Percentiles rank a stretch among this genome's conserved stretches.
Evolutionary conservation across 1,140 invertebrate genomes (phyloP).

Genomic region (Oncopeltus fasciatus): DNA sequence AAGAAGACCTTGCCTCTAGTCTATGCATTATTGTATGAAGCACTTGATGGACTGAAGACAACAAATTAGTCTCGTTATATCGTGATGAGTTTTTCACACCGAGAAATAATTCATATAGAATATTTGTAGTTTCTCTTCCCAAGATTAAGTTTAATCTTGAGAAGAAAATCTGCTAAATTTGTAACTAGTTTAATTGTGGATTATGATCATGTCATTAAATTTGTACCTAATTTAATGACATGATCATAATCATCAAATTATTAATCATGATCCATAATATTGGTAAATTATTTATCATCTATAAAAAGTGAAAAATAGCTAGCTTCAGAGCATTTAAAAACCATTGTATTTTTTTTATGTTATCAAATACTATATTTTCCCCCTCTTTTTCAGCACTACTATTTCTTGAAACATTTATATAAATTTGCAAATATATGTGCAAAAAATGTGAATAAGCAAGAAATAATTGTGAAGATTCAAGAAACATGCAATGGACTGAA

Average conservation of each 20-base stretch:
- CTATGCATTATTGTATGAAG: no score
- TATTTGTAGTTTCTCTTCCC: no score
- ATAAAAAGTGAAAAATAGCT: no score
- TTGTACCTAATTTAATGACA: not conserved
- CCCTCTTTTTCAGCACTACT: slow-evolving; percentile 9
- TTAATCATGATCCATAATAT: not conserved
- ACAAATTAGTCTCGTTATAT: no score
- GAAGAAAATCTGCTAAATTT: no score
- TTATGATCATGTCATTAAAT: not conserved
- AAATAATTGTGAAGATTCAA: not conserved
- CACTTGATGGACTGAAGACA: no score
- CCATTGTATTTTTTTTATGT: not conserved
- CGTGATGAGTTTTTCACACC: no score
- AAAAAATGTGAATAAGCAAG: not conserved
- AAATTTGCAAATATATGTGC: slow-evolving; percentile 15
- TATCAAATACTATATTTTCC: not conserved
- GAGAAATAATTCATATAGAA: no score
- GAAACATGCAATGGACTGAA: not conserved
- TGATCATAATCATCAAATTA: not conserved
- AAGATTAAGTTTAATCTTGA: no score
- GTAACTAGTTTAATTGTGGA: no score
- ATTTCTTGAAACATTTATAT: slow-evolving; percentile 13
- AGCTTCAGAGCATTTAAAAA: no score
- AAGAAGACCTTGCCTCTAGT: no score
- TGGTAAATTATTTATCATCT: not conserved